phyloP scores from a whole-genome alignment of 2,113 vertebrate species.

The Paracanthobrama guichenoti region DNA sequence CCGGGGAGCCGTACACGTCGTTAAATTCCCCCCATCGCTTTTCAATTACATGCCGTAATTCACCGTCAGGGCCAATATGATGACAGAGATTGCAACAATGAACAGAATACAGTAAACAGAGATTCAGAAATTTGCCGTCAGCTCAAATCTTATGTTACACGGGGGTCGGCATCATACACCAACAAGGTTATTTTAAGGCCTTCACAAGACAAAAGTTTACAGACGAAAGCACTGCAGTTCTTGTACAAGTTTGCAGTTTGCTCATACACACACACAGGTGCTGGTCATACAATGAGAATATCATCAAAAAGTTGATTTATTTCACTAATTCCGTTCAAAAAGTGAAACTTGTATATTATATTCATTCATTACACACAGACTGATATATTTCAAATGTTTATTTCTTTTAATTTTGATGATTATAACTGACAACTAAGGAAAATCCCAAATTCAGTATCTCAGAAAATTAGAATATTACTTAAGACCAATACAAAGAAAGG shows the following conservation, averaged over 20 bases:
- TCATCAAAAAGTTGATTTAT: too few relatives aligned
- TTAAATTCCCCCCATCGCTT: conserved; percentile 48
- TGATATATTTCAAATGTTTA: too few relatives aligned
- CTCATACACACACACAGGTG: too few relatives aligned
- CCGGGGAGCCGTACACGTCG: conserved; percentile 17
- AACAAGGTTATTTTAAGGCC: background rate
- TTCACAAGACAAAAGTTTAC: background rate
- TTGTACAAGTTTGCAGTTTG: background rate
- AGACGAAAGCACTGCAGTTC: background rate
- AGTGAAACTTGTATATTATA: too few relatives aligned
- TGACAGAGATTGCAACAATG: conserved; percentile 28
- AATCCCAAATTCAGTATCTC: too few relatives aligned
- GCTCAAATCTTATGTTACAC: background rate
- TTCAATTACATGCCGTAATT: conserved; percentile 51
- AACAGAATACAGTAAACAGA: background rate
- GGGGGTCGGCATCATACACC: background rate
- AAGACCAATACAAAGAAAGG: too few relatives aligned
- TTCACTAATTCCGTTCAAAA: too few relatives aligned
- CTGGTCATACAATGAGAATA: too few relatives aligned
- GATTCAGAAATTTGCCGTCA: background rate
- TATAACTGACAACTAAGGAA: too few relatives aligned
- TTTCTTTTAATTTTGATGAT: too few relatives aligned
- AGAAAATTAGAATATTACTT: too few relatives aligned
- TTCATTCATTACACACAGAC: too few relatives aligned
- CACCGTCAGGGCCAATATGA: conserved; percentile 37